Base-by-base conservation (phyloP, 2,888 invertebrate species). In the Nomada ruficornis region DNA sequence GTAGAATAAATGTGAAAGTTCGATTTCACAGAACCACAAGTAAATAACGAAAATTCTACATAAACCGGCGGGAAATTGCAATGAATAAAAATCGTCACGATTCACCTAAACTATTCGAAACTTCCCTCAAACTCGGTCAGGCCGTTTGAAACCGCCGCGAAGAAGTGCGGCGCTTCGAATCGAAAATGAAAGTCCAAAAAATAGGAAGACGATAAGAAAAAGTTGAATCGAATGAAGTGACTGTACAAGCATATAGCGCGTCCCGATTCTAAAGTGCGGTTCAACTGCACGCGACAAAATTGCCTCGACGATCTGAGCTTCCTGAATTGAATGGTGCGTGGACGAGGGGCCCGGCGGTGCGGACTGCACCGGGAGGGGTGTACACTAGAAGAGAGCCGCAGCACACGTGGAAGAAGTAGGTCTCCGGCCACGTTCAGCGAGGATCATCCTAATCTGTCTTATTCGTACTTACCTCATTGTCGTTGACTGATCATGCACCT, bases 401-500 rank as follows among this genome's bases (percentile, higher is more conserved):
- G 42, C 5, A 75, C 80, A 82, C 82, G 82, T 75, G 82, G 42
- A 80, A 80, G 80, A 82, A 82, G 70, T 82, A 82, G 82, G 82
- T 82, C 80, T 75, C 69, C 60, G 77, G 44, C 36, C 11, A 36
- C 60, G 68, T 64, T 71, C 59, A 71, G 44, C 77, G 76, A 77
- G 81, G 76, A 81, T 81, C 81, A 73, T 78, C 82, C 80, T 82
- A 68, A 82, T 83, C 82, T 74, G 60, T 52, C 70, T 74, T 82
- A 71, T 68, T 54, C 69, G 72, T 80, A 82, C 82, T 83, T 83
- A 82, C 82, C 82, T 82, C 82, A 82, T 83, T 83, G 82, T 70
- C 83, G 73, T 83, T 82, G 83, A 83, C 83, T 83, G 83, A 82
- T 83, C 83, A 83, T 83, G 83, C 83, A 83, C 82, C 82, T 83